Base-by-base conservation (phyloP, 1,140 invertebrate species). In the Aphelenchoides fujianensis region DNA sequence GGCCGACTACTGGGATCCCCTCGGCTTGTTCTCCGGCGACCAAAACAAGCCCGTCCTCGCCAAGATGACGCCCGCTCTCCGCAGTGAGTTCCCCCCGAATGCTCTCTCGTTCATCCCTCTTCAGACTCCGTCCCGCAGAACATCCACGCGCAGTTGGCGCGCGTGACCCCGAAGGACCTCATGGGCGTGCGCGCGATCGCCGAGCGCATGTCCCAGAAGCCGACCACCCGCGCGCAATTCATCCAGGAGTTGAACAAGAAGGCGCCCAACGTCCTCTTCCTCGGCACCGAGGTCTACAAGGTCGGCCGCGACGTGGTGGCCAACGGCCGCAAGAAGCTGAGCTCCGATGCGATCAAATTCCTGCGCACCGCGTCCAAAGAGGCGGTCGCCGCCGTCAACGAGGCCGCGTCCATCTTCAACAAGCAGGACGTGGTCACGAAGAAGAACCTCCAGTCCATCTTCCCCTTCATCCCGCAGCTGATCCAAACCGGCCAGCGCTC, bases 391-490 rank as follows among this genome's bases (percentile, higher is more conserved):
- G 55, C 55, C 28, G 19, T 59, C 55, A 59, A 59, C 23, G 55
- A 59, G 34, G 55, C 55, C 7, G 55, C 55, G 27, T 16, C 55
- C 7, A 27, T 59, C 5, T 59, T 59, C 55, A 23, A 23, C 55
- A 59, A 59, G 34, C 55, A 59, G 34, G 55, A 59, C 19, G 55
- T 59, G 5, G 23, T 5, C 12, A 59, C 55, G 5, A 59, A 59
- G 23, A 19, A 5, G 5, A 59, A 59, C 55, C 34, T 59, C 27
- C 5, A 59, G 34, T 5, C 55, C 55, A 32, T 59, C 19, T 59
- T 59, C 19, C 55, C 55, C 28, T 59, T 59, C 55, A 59, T 59
- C 23, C 55, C 55, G 34, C 55, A 59, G 55, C 34, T 59, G 55
- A 5, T 59, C 23, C 55, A 59, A 59, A 30, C 55, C 12, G 5